Conservation (phyloP, 2,797 vertebrate genomes). For the Pipistrellus pipistrellus region DNA sequence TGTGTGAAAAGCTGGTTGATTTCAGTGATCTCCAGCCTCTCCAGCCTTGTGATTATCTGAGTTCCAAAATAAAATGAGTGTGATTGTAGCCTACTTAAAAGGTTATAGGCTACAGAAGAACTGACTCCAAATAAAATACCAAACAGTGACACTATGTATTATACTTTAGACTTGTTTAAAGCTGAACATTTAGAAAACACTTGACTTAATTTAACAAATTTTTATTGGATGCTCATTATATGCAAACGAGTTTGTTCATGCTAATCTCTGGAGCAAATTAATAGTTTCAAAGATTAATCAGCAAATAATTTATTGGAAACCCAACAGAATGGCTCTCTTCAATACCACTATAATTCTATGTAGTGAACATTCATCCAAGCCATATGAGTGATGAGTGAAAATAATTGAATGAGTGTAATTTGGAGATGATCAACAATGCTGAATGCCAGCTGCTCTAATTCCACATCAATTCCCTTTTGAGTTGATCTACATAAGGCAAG, state of each 20-base stretch:
- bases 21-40: slow-evolving; percentile 65
- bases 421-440: not conserved
- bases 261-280: slow-evolving; percentile 46
- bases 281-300: slow-evolving; percentile 22
- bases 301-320: not conserved
- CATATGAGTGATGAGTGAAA: not conserved
- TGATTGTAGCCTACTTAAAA: slow-evolving; percentile 72
- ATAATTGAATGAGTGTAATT: not conserved
- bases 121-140: slow-evolving; percentile 45
- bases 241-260: slow-evolving; percentile 48
- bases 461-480: not conserved
- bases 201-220: slow-evolving; percentile 52
- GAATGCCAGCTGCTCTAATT: not conserved
- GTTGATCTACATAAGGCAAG: not conserved
- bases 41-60: slow-evolving; percentile 43
- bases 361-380: not conserved
- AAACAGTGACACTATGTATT: not conserved
- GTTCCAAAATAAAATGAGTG: slow-evolving; percentile 59
- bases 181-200: slow-evolving; percentile 30
- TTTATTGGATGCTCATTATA: slow-evolving; percentile 18
- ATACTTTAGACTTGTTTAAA: slow-evolving; percentile 36
- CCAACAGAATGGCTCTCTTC: not conserved
- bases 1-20: slow-evolving; percentile 68
- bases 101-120: slow-evolving; percentile 48
- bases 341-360: not conserved